Evolutionary conservation across 2,113 vertebrate genomes (phyloP).

Genomic region (Oryzias javanicus): DNA sequence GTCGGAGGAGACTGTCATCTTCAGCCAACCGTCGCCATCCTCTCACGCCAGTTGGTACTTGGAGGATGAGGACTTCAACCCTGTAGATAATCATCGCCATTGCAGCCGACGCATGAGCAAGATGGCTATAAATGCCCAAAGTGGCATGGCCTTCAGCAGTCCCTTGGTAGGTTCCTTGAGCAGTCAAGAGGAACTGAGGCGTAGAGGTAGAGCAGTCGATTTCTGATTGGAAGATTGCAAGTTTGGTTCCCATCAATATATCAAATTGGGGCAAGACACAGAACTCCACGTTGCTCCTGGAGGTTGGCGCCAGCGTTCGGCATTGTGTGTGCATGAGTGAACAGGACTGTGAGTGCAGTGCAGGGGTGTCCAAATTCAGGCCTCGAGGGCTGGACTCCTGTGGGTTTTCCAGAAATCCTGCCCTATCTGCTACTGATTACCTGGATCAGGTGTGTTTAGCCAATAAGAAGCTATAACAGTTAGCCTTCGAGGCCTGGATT

Average conservation of each 20-base stretch:
- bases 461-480: no score
- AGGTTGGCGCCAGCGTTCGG: no score
- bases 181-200: not conserved
- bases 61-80: constrained; percentile 32
- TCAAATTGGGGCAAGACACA: no score
- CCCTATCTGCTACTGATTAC: no score
- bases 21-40: constrained; percentile 45
- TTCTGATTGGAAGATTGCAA: no score
- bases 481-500: no score
- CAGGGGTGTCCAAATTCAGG: no score
- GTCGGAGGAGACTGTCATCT: constrained; percentile 64
- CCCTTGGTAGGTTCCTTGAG: constrained; percentile 62
- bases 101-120: constrained; percentile 40
- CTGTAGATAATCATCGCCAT: constrained; percentile 13
- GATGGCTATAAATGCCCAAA: constrained; percentile 33
- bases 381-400: no score
- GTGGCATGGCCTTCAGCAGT: constrained; percentile 75
- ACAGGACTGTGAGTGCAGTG: not conserved
- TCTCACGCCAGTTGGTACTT: constrained; percentile 45
- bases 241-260: no score
- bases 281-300: no score
- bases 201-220: not conserved
- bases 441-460: no score
- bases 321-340: not conserved
- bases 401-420: no score